phyloP scores from a whole-genome alignment of 53 echinoderm and acorn worm genomes.

The Holothuria scabra region DNA sequence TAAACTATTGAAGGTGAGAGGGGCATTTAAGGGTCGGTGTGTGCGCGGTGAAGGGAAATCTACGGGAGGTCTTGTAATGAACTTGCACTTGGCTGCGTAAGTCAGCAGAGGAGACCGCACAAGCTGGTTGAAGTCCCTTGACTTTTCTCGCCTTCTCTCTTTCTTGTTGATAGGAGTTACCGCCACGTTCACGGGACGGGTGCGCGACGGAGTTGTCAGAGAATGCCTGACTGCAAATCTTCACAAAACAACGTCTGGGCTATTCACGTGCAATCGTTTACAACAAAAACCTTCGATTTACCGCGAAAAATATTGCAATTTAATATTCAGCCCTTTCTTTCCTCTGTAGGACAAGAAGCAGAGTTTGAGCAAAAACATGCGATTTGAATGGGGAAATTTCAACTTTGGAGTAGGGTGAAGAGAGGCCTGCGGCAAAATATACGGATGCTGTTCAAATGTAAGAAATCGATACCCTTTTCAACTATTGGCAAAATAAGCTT shows the following conservation, averaged over 20 bases:
- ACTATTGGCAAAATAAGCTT: slow-evolving; percentile 34
- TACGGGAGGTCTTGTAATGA: slow-evolving; percentile 35
- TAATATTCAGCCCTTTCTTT: slow-evolving; percentile 7
- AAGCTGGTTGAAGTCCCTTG: slow-evolving; percentile 6
- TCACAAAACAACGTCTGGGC: not conserved
- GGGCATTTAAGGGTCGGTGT: slow-evolving; percentile 35
- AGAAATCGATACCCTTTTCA: slow-evolving; percentile 41
- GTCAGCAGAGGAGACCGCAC: slow-evolving; percentile 13
- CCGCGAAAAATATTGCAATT: slow-evolving; percentile 39
- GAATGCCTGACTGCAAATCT: too few species aligned
- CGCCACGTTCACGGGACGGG: too few species aligned
- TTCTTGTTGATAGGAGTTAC: too few species aligned
- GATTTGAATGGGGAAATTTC: slow-evolving; percentile 5
- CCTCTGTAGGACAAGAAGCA: slow-evolving; percentile 9
- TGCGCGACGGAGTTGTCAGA: too few species aligned
- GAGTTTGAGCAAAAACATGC: slow-evolving; percentile 4
- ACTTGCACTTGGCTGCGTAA: slow-evolving; percentile 25
- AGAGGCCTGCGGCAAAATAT: slow-evolving; percentile 18
- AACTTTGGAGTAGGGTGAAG: not conserved
- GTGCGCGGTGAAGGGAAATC: slow-evolving; percentile 20
- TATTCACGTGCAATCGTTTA: slow-evolving; percentile 38
- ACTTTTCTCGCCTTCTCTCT: slow-evolving; percentile 33
- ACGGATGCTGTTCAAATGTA: slow-evolving; percentile 10
- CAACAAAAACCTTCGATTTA: slow-evolving; percentile 7
- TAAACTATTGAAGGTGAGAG: slow-evolving; percentile 38